phyloP scores from a whole-genome alignment of 2,797 vertebrate species.

The Corythornis leucogaster region DNA sequence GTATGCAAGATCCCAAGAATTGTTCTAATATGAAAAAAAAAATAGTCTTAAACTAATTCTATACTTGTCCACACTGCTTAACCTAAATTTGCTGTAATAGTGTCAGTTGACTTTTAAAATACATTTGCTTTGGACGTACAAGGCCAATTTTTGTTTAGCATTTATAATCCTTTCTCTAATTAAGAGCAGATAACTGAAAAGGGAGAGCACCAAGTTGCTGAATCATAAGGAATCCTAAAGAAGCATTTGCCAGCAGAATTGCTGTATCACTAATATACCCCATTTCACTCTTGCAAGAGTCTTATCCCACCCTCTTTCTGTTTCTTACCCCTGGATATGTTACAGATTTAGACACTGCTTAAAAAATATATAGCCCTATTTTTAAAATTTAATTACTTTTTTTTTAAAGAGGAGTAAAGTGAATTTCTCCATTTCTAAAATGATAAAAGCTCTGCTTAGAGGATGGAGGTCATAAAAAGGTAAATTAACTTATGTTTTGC shows the following conservation, averaged over 20 bases:
- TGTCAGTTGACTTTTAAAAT: background rate
- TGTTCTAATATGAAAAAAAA: background rate
- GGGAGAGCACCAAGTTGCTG: background rate
- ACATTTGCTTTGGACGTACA: background rate
- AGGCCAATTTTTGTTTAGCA: background rate
- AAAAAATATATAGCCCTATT: too few species aligned
- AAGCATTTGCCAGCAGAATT: background rate
- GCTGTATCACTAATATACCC: background rate
- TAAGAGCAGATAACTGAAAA: conserved; percentile 9
- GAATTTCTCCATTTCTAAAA: background rate
- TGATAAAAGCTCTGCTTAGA: background rate
- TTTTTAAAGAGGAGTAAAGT: background rate
- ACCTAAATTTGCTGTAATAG: background rate
- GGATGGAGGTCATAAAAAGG: background rate
- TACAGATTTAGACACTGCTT: background rate
- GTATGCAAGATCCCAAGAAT: background rate
- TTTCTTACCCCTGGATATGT: background rate
- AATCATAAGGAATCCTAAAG: background rate
- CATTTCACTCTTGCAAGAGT: background rate
- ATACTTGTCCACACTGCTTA: background rate
- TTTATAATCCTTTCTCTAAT: background rate
- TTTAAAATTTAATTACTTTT: background rate
- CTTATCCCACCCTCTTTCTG: fast-evolving
- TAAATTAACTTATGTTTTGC: background rate
- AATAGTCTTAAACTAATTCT: background rate